phyloP scores from a whole-genome alignment of 1,140 invertebrate genomes.

The Aphis gossypii region DNA sequence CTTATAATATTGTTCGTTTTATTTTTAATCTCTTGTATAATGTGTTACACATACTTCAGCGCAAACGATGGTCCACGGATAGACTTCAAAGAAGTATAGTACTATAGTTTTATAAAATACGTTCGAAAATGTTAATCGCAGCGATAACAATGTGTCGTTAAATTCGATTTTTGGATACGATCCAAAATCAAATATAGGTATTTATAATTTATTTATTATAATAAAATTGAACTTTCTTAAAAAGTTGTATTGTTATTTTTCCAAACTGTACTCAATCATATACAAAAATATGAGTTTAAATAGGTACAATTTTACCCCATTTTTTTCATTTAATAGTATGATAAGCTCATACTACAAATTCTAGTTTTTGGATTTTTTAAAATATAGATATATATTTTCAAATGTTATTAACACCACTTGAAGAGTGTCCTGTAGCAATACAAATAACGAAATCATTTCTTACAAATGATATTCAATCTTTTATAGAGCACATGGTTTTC shows the following conservation, averaged over 20 bases:
- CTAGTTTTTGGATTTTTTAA: too few species aligned
- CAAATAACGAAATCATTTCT: background rate
- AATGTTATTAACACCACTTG: background rate
- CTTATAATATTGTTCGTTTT: slow-evolving; percentile 24
- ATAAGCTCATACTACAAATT: too few species aligned
- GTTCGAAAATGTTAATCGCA: background rate
- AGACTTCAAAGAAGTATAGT: too few species aligned
- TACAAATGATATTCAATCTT: background rate
- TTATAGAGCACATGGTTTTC: too few species aligned
- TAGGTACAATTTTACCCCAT: background rate
- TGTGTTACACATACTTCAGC: background rate
- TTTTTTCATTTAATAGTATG: background rate
- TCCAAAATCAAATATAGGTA: background rate
- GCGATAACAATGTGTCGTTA: slow-evolving; percentile 1
- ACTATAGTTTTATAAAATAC: background rate
- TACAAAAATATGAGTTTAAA: background rate
- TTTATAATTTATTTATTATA: background rate
- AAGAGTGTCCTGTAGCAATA: background rate
- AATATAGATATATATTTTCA: background rate
- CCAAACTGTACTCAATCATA: background rate
- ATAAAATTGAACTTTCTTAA: background rate
- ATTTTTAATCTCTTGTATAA: background rate
- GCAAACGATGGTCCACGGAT: background rate
- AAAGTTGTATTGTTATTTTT: background rate
- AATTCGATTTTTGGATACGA: background rate